phyloP scores from a whole-genome alignment of 2,888 invertebrate species.

The Erebia epiphron region DNA sequence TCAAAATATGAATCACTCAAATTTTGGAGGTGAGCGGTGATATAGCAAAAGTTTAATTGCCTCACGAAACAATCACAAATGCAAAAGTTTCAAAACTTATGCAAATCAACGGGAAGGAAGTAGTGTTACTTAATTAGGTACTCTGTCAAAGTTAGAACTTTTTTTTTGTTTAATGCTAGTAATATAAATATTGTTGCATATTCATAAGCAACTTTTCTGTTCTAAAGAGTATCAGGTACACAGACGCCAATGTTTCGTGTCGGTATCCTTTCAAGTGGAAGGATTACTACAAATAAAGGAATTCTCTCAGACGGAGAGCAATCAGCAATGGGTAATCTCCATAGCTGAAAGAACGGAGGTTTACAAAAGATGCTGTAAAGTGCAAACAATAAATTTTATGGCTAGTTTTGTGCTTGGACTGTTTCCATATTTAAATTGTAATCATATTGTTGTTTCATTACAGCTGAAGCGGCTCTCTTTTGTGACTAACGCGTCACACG shows the following conservation, averaged over 20 bases:
- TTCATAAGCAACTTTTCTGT: conserved; percentile 47
- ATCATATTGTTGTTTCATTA: conserved; percentile 53
- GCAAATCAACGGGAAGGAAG: neutral
- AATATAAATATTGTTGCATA: conserved; percentile 43
- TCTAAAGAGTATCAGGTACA: conserved; percentile 52
- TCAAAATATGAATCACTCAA: conserved; percentile 46
- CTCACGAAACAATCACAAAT: neutral
- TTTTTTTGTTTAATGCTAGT: neutral
- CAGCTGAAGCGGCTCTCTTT: conserved; percentile 37
- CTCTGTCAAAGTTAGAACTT: neutral
- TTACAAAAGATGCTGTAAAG: conserved; percentile 56
- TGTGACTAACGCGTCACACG: conserved; percentile 23
- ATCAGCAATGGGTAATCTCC: conserved; percentile 44
- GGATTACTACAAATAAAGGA: conserved; percentile 30
- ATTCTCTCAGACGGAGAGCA: conserved; percentile 25
- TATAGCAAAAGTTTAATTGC: neutral
- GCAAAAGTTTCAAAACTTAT: neutral
- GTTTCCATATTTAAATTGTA: conserved; percentile 52
- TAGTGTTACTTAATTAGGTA: neutral
- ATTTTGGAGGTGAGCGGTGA: conserved; percentile 21
- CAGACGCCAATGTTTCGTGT: conserved; percentile 41
- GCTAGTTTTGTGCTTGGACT: conserved; percentile 53
- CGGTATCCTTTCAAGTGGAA: conserved; percentile 44
- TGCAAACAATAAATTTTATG: conserved; percentile 65
- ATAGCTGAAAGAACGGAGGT: conserved; percentile 48